Evolutionary conservation across 2,888 invertebrate species (phyloP), one percentile per base, ranked within the genome.

Genomic region (Brachyptera putata): DNA sequence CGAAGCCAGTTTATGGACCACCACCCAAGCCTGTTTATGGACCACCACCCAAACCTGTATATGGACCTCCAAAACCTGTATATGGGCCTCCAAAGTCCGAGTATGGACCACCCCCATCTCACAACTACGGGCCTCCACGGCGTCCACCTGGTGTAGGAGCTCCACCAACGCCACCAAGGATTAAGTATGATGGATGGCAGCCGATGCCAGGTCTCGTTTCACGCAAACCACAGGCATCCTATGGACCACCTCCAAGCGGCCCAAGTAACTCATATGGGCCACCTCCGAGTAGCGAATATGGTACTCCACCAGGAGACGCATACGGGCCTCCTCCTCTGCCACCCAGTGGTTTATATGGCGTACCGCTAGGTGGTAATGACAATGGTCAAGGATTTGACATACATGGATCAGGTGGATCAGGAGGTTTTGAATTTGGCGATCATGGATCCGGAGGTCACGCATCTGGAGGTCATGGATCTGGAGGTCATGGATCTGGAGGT

Each of bases 131-230:
- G 3, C 68, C 68, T 1, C 59, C 65, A 1, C 64, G 77, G 9
- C 83, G 82, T 1, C 85, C 85, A 1, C 84, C 84, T 1, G 86
- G 87, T 24, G 82, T 83, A 1, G 85, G 85, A 39, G 87, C 86
- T 0, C 87, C 88, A 0, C 87, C 88, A 1, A 87, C 87, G 1
- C 87, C 86, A 4, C 84, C 88, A 3, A 82, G 85, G 70, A 83
- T 89, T 30, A 78, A 87, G 56, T 91, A 91, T 69, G 91, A 91
- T 67, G 91, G 91, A 24, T 91, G 91, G 91, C 88, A 86, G 70
- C 91, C 91, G 18, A 91, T 91, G 62, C 85, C 89, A 7, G 89
- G 89, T 1, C 81, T 86, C 1, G 65, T 67, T 1, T 59, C 64
- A 13, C 64, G 63, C 2, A 63, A 56, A 14, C 66, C 65, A 14